A percentile compares a stretch with the other conserved stretches of the same genome.
phyloP scores from a whole-genome alignment of 2,797 vertebrate species.

The Apogon hyalosoma region DNA sequence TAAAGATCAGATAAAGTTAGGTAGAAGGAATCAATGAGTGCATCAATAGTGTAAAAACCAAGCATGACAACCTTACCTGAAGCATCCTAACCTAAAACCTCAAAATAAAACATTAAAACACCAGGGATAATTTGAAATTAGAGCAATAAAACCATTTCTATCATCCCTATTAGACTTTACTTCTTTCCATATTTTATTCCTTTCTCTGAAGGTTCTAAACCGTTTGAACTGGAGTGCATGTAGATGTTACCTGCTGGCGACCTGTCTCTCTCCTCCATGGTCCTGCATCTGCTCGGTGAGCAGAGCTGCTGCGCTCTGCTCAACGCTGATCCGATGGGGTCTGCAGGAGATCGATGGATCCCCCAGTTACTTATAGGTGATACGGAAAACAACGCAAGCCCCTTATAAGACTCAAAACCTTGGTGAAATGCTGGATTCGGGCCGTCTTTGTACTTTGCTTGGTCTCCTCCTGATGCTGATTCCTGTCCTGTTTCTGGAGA shows the following conservation, averaged over 20 bases:
- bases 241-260: conserved; percentile 77
- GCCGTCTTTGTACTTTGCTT: conserved; percentile 28
- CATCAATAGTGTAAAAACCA: not conserved
- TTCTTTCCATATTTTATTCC: not conserved
- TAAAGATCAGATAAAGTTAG: conserved; percentile 36
- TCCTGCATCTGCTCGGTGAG: conserved; percentile 83
- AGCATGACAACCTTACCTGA: not conserved
- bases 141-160: too few relatives aligned
- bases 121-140: not conserved
- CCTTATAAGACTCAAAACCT: conserved; percentile 1
- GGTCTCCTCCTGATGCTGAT: conserved; percentile 11
- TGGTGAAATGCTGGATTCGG: conserved; percentile 3
- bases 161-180: not conserved
- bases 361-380: not conserved
- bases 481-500: conserved; percentile 37
- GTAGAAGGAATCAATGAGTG: not conserved
- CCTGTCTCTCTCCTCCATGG: conserved; percentile 85
- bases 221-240: conserved; percentile 43
- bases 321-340: conserved; percentile 27
- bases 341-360: conserved; percentile 17
- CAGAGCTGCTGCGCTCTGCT: conserved; percentile 66
- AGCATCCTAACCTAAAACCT: not conserved
- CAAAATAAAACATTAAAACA: not conserved
- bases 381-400: conserved; percentile 1
- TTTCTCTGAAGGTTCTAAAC: not conserved